Evolutionary conservation across 2,797 vertebrate species (phyloP).

Genomic region (Echiichthys vipera): DNA sequence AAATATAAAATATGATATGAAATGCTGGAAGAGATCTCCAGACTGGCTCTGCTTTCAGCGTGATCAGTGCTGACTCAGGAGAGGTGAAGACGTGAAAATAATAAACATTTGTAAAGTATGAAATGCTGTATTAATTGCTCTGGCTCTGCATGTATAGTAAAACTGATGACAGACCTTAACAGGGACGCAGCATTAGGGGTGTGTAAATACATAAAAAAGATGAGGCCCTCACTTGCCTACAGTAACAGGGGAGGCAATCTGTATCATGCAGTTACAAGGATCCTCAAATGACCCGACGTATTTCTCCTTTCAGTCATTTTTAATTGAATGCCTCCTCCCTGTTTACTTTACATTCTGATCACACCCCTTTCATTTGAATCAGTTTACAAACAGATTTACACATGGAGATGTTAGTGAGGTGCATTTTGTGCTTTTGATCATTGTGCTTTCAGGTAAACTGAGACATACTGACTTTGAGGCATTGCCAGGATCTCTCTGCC

Average conservation of each 20-base stretch:
- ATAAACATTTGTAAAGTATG: not conserved
- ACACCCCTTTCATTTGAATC: constrained; percentile 7
- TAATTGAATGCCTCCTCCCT: not conserved
- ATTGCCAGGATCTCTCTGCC: constrained; percentile 7
- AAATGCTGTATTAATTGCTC: not conserved
- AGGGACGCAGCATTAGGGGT: not conserved
- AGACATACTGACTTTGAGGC: constrained; percentile 36
- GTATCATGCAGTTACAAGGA: not conserved
- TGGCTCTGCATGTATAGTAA: not conserved
- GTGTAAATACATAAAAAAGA: not conserved
- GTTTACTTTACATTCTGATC: constrained; percentile 4
- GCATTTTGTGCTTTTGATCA: constrained; percentile 32
- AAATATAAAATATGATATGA: constrained; percentile 28
- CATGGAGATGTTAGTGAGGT: not conserved
- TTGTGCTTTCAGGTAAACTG: constrained; percentile 9
- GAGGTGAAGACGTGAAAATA: not conserved
- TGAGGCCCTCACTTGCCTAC: not conserved
- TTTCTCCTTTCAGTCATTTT: constrained; percentile 6
- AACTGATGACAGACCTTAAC: not conserved
- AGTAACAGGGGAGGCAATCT: not conserved
- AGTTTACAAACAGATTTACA: constrained; percentile 25
- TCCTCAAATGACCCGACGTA: constrained; percentile 12
- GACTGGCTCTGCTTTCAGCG: not conserved
- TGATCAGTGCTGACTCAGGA: constrained; percentile 4
- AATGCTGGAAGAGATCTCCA: not conserved